Evolutionary conservation across 2,888 invertebrate species (phyloP), one percentile per base, ranked within the genome.

Genomic region (Eupelmus urozonus): DNA sequence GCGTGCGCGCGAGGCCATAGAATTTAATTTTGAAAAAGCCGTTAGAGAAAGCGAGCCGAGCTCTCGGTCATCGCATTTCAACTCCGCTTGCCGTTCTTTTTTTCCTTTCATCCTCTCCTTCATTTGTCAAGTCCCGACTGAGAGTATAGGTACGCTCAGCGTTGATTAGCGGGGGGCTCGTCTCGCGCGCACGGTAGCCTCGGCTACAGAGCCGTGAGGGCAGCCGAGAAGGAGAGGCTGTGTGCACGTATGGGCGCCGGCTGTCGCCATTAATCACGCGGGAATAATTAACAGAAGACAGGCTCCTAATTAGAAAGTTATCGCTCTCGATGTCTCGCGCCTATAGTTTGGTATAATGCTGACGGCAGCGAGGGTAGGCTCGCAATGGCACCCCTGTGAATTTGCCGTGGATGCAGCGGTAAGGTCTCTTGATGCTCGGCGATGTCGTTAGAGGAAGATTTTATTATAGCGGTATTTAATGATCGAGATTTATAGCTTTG

Each of bases 241-340:
- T 78, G 79, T 71, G 78, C 45, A 72, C 76, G 55, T 59, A 70
- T 81, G 18, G 13, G 57, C 55, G 40, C 29, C 2, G 25, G 45
- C 83, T 82, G 83, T 84, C 85, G 83, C 82, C 85, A 87, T 86
- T 85, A 85, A 87, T 87, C 86, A 86, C 83, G 80, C 83, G 81
- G 78, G 84, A 84, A 85, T 87, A 86, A 87, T 88, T 87, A 87
- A 85, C 85, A 82, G 79, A 82, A 82, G 85, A 85, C 86, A 86
- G 84, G 80, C 82, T 83, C 83, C 85, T 86, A 87, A 87, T 87
- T 86, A 86, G 85, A 86, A 86, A 87, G 84, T 86, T 87, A 87
- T 87, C 86, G 85, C 82, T 83, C 80, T 83, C 83, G 84, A 84
- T 85, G 84, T 83, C 83, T 70, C 34, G 81, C 72, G 78, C 76